phyloP scores from a whole-genome alignment of 2,888 invertebrate species.

The Pterostichus niger region DNA sequence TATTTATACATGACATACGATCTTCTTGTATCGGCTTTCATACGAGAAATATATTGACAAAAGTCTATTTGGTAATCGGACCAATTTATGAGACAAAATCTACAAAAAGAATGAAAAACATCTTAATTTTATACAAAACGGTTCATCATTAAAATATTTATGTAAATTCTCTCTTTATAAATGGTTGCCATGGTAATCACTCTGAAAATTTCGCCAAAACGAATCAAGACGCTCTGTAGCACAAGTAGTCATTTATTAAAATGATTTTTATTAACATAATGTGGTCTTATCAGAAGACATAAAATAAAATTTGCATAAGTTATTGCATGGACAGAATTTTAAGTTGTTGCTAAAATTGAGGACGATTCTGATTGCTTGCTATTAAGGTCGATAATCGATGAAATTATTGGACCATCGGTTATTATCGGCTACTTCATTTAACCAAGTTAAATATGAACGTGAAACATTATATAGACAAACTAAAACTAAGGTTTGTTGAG shows the following conservation, averaged over 20 bases:
- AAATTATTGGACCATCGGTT: too few species aligned
- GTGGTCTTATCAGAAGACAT: background rate
- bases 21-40: background rate
- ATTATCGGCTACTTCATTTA: too few species aligned
- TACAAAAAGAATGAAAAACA: background rate
- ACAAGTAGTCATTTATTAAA: conserved; percentile 38
- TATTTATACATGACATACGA: background rate
- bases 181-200: background rate
- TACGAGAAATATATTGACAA: background rate
- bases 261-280: conserved; percentile 31
- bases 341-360: too few species aligned
- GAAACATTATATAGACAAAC: too few species aligned
- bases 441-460: too few species aligned
- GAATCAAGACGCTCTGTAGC: background rate
- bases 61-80: background rate
- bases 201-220: background rate
- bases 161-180: conserved; percentile 3
- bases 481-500: too few species aligned
- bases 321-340: too few species aligned
- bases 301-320: conserved; percentile 16
- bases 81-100: background rate
- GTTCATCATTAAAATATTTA: background rate
- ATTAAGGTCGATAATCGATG: too few species aligned
- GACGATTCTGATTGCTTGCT: too few species aligned
- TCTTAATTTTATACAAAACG: conserved; percentile 11